phyloP scores from a whole-genome alignment of 1,140 invertebrate genomes.

The Phymorhynchus buccinoides region DNA sequence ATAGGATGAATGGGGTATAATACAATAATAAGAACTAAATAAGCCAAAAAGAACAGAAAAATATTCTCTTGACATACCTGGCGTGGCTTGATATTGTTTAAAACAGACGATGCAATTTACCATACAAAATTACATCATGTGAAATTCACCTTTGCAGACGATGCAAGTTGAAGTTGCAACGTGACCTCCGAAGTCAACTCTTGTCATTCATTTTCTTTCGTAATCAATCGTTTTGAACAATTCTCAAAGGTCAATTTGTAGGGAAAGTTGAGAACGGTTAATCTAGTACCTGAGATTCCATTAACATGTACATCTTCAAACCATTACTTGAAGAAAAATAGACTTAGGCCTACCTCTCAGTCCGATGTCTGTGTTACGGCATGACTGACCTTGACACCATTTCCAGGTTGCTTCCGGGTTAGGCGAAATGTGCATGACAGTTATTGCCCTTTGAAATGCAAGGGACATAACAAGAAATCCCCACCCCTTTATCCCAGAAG shows the following conservation, averaged over 20 bases:
- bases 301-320: background rate
- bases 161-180: conserved; percentile 15
- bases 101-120: background rate
- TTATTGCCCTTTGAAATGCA: background rate
- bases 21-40: background rate
- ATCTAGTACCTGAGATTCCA: background rate
- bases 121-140: background rate
- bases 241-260: background rate
- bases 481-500: no score
- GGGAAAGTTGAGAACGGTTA: background rate
- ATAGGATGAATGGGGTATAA: background rate
- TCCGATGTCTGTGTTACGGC: background rate
- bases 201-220: conserved; percentile 13
- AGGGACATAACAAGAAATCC: no score
- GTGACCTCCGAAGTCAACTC: background rate
- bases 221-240: no score
- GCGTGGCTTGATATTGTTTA: background rate
- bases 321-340: background rate
- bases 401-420: conserved; percentile 11
- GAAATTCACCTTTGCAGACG: conserved; percentile 12
- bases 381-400: conserved; percentile 22
- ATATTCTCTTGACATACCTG: background rate
- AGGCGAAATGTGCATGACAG: background rate
- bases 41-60: background rate
- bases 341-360: background rate